phyloP scores from a whole-genome alignment of 2,113 vertebrate genomes.

The Camelus bactrianus region DNA sequence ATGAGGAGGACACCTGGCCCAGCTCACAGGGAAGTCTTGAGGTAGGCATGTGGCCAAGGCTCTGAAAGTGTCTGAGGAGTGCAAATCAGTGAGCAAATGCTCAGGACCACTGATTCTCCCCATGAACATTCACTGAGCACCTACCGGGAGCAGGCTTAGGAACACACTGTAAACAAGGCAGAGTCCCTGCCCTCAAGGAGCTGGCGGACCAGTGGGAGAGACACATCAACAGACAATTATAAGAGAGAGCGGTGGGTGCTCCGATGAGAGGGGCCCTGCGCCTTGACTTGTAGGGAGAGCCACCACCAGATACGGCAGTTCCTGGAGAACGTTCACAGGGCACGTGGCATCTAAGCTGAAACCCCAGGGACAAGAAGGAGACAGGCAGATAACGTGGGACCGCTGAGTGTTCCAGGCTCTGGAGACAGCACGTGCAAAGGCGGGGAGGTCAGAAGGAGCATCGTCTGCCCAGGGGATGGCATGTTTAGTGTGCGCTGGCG shows the following conservation, averaged over 20 bases:
- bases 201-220: not conserved
- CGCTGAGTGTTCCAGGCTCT: not conserved
- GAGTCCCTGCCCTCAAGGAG: not conserved
- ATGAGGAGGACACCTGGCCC: not conserved
- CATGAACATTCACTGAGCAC: not conserved
- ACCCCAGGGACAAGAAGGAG: not conserved
- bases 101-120: not conserved
- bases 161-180: not conserved
- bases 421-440: not conserved
- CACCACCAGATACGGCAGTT: fast-evolving
- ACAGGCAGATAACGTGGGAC: not conserved
- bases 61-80: not conserved
- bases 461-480: fast-evolving
- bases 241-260: not conserved
- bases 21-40: not conserved
- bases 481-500: fast-evolving
- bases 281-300: fast-evolving
- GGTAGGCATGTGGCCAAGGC: not conserved
- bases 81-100: not conserved
- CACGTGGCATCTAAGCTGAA: not conserved
- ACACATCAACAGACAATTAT: fast-evolving
- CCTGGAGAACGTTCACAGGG: not conserved
- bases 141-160: not conserved
- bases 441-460: not conserved
- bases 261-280: fast-evolving